Conservation (phyloP, 2,113 vertebrate species). For the Penelope pileata region DNA sequence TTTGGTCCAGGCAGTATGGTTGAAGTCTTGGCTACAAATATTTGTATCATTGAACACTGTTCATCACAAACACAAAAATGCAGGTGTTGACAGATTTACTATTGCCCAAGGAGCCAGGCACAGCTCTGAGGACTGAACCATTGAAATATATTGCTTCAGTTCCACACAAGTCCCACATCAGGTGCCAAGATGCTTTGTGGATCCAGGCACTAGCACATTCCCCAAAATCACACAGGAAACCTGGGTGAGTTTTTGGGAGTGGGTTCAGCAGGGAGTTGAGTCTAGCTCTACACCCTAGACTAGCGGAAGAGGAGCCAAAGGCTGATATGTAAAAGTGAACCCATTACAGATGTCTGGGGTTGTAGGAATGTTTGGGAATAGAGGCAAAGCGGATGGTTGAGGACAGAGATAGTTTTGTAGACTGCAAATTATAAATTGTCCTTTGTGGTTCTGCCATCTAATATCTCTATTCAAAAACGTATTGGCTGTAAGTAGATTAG, state of each 20-base stretch:
- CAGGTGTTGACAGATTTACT: background rate
- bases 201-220: background rate
- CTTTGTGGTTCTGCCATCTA: background rate
- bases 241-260: background rate
- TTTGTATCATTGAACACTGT: background rate
- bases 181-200: background rate
- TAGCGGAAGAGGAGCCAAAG: background rate
- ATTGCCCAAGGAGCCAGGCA: background rate
- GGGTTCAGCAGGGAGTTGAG: background rate
- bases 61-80: background rate
- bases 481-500: slow-evolving; percentile 12
- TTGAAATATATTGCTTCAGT: background rate
- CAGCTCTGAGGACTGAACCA: background rate
- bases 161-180: background rate
- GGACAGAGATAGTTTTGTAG: background rate
- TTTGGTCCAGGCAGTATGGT: background rate
- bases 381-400: background rate
- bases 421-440: background rate
- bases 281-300: background rate
- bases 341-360: background rate
- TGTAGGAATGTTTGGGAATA: background rate
- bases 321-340: background rate
- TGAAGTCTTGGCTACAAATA: background rate
- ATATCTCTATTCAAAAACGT: slow-evolving; percentile 20
- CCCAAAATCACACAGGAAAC: background rate